These are phyloP conservation scores for Amphimedon queenslandica DNA, from an alignment of 37 sponge, comb jelly and placozoan genomes.

Conservation along the genomic window DNA sequence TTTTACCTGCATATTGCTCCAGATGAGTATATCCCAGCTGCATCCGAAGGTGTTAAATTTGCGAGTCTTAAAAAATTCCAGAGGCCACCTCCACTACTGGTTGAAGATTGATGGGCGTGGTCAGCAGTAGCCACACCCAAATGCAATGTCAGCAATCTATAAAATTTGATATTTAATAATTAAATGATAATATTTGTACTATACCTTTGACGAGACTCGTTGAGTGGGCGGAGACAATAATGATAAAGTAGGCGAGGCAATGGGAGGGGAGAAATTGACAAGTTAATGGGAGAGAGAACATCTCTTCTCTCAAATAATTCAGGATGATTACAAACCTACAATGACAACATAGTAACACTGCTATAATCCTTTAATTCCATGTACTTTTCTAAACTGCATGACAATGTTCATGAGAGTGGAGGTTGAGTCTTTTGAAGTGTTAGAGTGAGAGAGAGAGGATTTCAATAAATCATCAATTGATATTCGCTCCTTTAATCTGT, in stretches of 20 bases:
- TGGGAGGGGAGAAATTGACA: slow-evolving; percentile 12
- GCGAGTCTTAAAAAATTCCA: slow-evolving; percentile 56
- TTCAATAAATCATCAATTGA: slow-evolving; percentile 86
- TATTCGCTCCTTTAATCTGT: slow-evolving; percentile 75
- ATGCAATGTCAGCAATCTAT: slow-evolving; percentile 27
- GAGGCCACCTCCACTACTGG: slow-evolving; percentile 12
- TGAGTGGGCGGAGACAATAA: no score
- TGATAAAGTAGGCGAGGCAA: slow-evolving; percentile 66
- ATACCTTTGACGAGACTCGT: no score
- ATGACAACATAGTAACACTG: not conserved
- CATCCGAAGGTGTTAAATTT: slow-evolving; percentile 34
- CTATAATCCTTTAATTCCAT: not conserved
- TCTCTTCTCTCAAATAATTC: slow-evolving; percentile 90
- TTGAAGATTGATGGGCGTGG: slow-evolving; percentile 34
- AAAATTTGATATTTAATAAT: no score
- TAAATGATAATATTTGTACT: no score
- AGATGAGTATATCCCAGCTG: no score
- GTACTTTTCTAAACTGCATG: slow-evolving; percentile 97
- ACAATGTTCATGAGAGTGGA: slow-evolving; percentile 90
- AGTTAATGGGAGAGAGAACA: slow-evolving; percentile 70
- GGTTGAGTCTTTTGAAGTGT: slow-evolving; percentile 42
- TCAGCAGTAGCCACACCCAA: slow-evolving; percentile 42
- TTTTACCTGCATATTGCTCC: no score
- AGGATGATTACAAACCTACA: slow-evolving; percentile 93
- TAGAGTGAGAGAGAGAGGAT: slow-evolving; percentile 36